Base-by-base conservation (phyloP, 2,797 vertebrate species). In the Myripristis jacobus region DNA sequence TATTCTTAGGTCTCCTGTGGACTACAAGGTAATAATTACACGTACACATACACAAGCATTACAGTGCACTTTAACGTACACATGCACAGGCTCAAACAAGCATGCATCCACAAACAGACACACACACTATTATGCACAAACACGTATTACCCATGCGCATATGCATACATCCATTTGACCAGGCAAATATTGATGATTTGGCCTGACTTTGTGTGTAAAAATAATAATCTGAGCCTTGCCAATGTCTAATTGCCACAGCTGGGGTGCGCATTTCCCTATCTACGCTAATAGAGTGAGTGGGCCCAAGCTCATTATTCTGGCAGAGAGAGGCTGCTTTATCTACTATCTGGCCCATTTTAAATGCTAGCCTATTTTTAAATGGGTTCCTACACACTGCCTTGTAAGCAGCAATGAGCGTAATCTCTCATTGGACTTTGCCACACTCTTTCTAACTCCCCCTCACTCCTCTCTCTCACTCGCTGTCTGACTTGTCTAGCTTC, bases 301-400 rank as follows among this genome's bases (percentile, higher is more conserved):
- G 65, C 81, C 67, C 70, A 70, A 80, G 89, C 92, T 93, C 89
- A 93, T 92, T 93, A 92, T 80, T 84, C 80, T 71, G 79, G 80
- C 79, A 82, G 81, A 88, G 83, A 79, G 81, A 63, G 65, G 69
- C 74, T 80, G 75, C 79, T 89, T 92, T 91, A 92, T 93, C 90
- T 90, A 72, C 84, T 87, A 92, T 92, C 89, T 92, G 88, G 85
- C 83, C 89, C 82, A 85, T 92, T 89, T 91, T 90, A 91, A 91
- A 91, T 87, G 61, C 84, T 75, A 75, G 88, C 82, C 85, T 91
- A 91, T 93, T 92, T 93, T 92, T 90, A 92, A 92, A 91, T 86
- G 66, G 67, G 69, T 77, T 91, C 70, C 86, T 81, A 77, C 79
- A 87, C 75, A 48, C 31, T 7, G 79, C 82, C 75, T 74, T 84